phyloP scores from a whole-genome alignment of 2,888 invertebrate genomes.

The Ophion ventricosus region DNA sequence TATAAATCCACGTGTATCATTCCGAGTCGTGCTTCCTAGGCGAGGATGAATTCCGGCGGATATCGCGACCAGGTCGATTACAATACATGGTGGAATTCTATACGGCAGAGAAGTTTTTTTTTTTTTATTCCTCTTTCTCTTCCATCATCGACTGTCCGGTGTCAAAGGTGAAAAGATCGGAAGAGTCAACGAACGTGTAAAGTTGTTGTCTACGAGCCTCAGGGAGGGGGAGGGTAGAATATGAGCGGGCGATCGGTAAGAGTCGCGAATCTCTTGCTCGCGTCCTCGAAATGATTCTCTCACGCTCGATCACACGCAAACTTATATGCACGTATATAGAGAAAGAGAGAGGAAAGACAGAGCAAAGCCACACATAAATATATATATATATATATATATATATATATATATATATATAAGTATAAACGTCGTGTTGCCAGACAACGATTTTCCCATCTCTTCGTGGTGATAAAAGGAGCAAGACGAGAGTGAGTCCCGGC shows the following conservation, averaged over 20 bases:
- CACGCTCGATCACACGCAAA: slow-evolving; percentile 66
- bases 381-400: slow-evolving; percentile 25
- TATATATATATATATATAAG: slow-evolving; percentile 12
- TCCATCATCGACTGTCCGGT: slow-evolving; percentile 31
- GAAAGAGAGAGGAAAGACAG: slow-evolving; percentile 21
- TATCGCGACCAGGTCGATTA: not conserved
- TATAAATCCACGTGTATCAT: no score
- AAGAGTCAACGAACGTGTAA: slow-evolving; percentile 51
- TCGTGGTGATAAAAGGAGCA: slow-evolving; percentile 51
- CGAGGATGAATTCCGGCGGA: not conserved
- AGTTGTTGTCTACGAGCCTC: slow-evolving; percentile 42
- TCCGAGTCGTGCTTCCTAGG: no score
- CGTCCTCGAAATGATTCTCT: slow-evolving; percentile 69
- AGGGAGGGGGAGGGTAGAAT: slow-evolving; percentile 28
- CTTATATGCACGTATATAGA: slow-evolving; percentile 22
- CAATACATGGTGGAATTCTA: not conserved
- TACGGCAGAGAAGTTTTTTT: not conserved
- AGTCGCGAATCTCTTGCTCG: slow-evolving; percentile 60
- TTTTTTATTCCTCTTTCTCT: slow-evolving; percentile 1
- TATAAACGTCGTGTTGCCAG: slow-evolving; percentile 52
- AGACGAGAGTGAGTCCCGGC: slow-evolving; percentile 26
- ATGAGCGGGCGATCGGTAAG: slow-evolving; percentile 49
- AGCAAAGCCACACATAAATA: slow-evolving; percentile 37
- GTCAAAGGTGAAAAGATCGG: slow-evolving; percentile 48
- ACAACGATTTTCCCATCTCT: slow-evolving; percentile 65